Percentiles rank a stretch among this genome's conserved stretches.
Evolutionary conservation across 92 coral and sea anemone genomes (phyloP).

Genomic region (Epizoanthus scotinus): DNA sequence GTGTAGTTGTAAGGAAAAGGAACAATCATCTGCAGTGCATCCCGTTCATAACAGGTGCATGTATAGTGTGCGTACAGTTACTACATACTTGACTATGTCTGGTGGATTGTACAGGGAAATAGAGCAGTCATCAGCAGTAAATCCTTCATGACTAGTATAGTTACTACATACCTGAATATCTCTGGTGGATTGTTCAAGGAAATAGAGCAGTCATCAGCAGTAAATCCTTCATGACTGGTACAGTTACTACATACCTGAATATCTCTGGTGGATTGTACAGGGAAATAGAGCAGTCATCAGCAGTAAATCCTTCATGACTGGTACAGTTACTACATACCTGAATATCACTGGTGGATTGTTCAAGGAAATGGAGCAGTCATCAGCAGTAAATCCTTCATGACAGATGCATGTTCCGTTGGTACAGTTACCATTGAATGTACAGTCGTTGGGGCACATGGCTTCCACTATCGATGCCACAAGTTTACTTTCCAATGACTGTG

Average conservation of each 20-base stretch:
- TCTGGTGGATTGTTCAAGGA: too few species aligned
- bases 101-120: too few species aligned
- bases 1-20: conserved; percentile 49
- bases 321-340: conserved; percentile 17
- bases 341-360: conserved; percentile 42
- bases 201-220: conserved; percentile 60
- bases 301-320: background rate
- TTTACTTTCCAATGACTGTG: background rate
- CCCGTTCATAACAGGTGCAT: too few species aligned
- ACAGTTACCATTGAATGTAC: conserved; percentile 60
- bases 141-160: conserved; percentile 46
- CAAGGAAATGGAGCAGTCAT: conserved; percentile 65
- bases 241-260: too few species aligned
- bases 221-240: too few species aligned
- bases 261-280: too few species aligned
- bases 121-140: conserved; percentile 36
- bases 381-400: conserved; percentile 54
- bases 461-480: conserved; percentile 26
- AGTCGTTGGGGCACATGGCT: conserved; percentile 63
- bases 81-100: too few species aligned
- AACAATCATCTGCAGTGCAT: conserved; percentile 34
- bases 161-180: conserved; percentile 12
- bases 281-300: too few species aligned
- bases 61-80: too few species aligned
- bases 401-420: conserved; percentile 60